Base-by-base conservation (phyloP, 2,797 vertebrate species). In the Furcifer pardalis region DNA sequence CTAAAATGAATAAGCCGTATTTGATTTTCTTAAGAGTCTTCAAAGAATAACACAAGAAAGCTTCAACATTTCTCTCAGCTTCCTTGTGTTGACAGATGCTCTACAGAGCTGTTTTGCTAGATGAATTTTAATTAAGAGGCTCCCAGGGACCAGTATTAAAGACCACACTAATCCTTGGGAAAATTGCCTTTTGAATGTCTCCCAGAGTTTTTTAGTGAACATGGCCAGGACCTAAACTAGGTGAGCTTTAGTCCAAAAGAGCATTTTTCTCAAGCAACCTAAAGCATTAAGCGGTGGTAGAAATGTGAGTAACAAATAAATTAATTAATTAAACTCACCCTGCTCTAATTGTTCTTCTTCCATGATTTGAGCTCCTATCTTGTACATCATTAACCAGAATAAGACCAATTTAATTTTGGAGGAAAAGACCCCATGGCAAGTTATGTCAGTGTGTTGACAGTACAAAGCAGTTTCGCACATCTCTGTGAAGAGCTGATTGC, bases 11-110 rank as follows among this genome's bases (percentile, higher is more conserved):
- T 82, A 60, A 76, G 19, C 65, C 89, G 89, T 83, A 81, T 85
- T 84, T 85, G 83, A 83, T 88, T 91, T 88, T 82, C 84, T 10
- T 10, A 46, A 4, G 81, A 85, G 83, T 77, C 91, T 82, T 81
- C 46, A 40, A 4, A 7, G 79, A 87, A 78, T 56, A 72, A 42
- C 15, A 56, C 52, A n/a, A 82, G 82, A 83, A 86, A 52, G 79
- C 21, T 37, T 68, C 63, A 44, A 86, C 89, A 91, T 88, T 65
- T 91, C 79, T 85, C 76, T 52, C 30, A 82, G 17, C 37, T 73
- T 81, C 8, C 52, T 1, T 75, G 52, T 82, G 82, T 76, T 86
- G 65, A 81, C 87, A 63, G 37, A 68, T 59, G 86, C 30, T 76
- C 32, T 27, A 0, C 82, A 89, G n/a, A 87, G 84, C n/a, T 88